Conservation (phyloP, 2,797 vertebrate species). For the Rhincodon typus region DNA sequence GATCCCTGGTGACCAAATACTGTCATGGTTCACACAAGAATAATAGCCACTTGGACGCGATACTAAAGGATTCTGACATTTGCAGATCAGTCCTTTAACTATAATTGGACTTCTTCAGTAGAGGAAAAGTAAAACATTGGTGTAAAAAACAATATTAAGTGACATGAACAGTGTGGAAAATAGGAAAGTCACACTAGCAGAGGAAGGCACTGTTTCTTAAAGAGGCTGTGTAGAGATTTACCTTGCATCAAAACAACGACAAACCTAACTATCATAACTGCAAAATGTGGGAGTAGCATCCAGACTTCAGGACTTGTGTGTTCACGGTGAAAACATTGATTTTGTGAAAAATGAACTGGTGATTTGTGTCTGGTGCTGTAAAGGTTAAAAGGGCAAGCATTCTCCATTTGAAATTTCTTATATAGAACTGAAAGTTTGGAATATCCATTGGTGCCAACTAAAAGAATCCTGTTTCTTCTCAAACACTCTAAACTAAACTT, state of each 20-base stretch:
- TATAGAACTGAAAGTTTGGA: background rate
- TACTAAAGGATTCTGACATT: background rate
- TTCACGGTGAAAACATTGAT: background rate
- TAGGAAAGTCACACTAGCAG: background rate
- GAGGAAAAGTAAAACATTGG: background rate
- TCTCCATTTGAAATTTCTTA: background rate
- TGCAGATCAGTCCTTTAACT: background rate
- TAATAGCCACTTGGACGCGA: background rate
- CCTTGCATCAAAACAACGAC: background rate
- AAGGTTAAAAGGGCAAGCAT: slow-evolving; percentile 15
- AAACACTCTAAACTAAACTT: background rate
- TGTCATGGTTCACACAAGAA: background rate
- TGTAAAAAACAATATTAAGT: background rate
- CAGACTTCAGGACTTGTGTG: background rate
- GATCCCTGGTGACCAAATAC: background rate
- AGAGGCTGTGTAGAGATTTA: background rate
- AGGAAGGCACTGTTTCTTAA: background rate
- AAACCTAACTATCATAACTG: background rate
- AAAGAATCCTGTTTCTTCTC: slow-evolving; percentile 24
- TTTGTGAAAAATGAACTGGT: background rate
- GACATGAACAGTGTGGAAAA: background rate
- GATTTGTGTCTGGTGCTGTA: background rate
- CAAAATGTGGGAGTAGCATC: background rate
- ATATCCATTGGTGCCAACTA: background rate
- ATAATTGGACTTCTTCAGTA: background rate